A percentile compares a stretch with the other conserved stretches of the same genome.
Evolutionary conservation across 2,113 vertebrate species (phyloP).

Genomic region (Illadopsis cleaveri): DNA sequence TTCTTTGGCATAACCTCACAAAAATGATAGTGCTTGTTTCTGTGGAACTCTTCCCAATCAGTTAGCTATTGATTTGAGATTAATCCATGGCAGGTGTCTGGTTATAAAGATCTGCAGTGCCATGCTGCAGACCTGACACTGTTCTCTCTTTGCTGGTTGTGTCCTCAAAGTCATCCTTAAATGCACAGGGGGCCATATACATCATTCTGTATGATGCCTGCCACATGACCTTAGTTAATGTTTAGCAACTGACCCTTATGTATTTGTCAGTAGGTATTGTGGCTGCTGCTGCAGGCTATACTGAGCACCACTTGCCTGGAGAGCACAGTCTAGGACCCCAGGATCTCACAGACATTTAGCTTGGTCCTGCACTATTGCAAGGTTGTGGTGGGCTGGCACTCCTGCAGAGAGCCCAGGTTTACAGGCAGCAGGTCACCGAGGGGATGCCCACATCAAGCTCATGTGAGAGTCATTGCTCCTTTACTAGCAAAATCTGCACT

Average conservation of each 20-base stretch:
- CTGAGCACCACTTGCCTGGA: not conserved
- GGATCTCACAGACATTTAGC: not conserved
- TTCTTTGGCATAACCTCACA: not conserved
- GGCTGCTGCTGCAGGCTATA: not conserved
- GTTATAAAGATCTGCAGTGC: not conserved
- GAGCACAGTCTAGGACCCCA: not conserved
- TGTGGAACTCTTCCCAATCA: not conserved
- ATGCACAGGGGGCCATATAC: too few relatives aligned
- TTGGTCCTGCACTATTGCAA: not conserved
- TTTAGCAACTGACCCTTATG: not conserved
- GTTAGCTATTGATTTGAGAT: not conserved
- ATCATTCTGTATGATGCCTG: not conserved
- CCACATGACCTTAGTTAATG: not conserved
- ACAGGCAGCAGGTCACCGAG: not conserved
- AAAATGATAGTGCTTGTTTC: not conserved
- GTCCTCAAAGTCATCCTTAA: not conserved
- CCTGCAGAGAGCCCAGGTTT: not conserved
- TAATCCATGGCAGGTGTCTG: not conserved
- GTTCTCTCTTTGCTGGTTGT: not conserved
- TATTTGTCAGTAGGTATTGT: not conserved
- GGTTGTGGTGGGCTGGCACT: not conserved
- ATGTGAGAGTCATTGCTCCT: not conserved
- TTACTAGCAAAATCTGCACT: not conserved
- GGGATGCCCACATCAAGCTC: accelerated
- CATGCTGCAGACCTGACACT: not conserved